These are phyloP conservation scores for Tretioscincus oriximinensis DNA, from an alignment of 2,113 vertebrate genomes.

Conservation along the genomic window DNA sequence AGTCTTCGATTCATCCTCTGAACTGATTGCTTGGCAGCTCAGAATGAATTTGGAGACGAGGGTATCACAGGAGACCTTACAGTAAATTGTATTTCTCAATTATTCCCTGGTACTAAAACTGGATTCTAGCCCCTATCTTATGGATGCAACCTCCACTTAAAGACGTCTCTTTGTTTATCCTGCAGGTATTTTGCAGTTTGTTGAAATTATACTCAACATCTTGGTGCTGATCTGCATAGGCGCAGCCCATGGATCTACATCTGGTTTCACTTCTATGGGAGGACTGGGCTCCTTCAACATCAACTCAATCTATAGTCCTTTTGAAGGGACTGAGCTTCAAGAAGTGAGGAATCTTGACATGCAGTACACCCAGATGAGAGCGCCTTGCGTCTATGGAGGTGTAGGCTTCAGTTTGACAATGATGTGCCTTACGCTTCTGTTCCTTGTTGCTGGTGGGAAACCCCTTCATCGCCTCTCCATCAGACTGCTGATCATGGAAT, in stretches of 20 bases:
- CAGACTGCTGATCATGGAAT: conserved; percentile 70
- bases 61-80: too few species aligned
- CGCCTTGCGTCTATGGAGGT: conserved; percentile 82
- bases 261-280: conserved; percentile 73
- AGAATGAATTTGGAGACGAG: too few species aligned
- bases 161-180: not conserved
- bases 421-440: conserved; percentile 76
- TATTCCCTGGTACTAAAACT: too few species aligned
- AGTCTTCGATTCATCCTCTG: too few species aligned
- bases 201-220: conserved; percentile 73
- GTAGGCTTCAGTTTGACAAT: conserved; percentile 75
- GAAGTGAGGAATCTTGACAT: conserved; percentile 81
- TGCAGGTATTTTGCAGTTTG: conserved; percentile 80
- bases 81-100: too few species aligned
- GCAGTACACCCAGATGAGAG: conserved; percentile 86
- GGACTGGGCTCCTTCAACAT: conserved; percentile 74
- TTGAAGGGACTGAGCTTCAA: conserved; percentile 84
- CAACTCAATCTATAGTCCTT: conserved; percentile 72
- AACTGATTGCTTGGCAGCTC: too few species aligned
- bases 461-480: conserved; percentile 71
- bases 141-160: too few species aligned
- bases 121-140: too few species aligned
- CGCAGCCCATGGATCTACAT: conserved; percentile 74
- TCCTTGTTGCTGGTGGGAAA: conserved; percentile 78
- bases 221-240: conserved; percentile 82